These are phyloP conservation scores for Struthio camelus DNA, from an alignment of 2,113 vertebrate species.

Conservation along the genomic window DNA sequence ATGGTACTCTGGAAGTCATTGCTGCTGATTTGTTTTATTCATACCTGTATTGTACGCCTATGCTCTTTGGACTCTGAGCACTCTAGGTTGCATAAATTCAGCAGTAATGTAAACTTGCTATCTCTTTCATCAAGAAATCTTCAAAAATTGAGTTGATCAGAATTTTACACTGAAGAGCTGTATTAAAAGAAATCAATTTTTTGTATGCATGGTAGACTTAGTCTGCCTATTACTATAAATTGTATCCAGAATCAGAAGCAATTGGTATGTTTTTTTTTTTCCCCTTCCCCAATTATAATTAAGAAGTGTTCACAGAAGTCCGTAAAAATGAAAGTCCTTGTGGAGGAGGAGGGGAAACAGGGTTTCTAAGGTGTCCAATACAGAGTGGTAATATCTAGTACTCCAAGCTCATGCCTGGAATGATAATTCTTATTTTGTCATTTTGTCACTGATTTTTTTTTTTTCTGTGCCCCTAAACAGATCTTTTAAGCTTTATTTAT, in stretches of 20 bases:
- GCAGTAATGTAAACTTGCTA: not conserved
- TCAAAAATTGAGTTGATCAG: not conserved
- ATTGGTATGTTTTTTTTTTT: not conserved
- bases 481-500: not conserved
- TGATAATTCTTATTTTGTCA: not conserved
- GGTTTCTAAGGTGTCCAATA: not conserved
- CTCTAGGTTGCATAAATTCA: too few relatives aligned
- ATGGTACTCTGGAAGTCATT: not conserved
- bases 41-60: not conserved
- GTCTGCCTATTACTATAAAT: not conserved
- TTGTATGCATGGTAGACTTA: not conserved
- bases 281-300: not conserved
- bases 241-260: not conserved
- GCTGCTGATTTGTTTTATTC: not conserved
- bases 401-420: not conserved
- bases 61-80: not conserved
- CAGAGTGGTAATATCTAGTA: not conserved
- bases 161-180: not conserved
- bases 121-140: not conserved
- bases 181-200: not conserved
- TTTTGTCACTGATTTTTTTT: not conserved
- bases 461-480: not conserved
- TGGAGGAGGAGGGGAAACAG: not conserved
- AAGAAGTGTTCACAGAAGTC: not conserved
- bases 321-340: not conserved